phyloP scores from a whole-genome alignment of 2,888 invertebrate species.

The Spatulosminthurus flaviceps region DNA sequence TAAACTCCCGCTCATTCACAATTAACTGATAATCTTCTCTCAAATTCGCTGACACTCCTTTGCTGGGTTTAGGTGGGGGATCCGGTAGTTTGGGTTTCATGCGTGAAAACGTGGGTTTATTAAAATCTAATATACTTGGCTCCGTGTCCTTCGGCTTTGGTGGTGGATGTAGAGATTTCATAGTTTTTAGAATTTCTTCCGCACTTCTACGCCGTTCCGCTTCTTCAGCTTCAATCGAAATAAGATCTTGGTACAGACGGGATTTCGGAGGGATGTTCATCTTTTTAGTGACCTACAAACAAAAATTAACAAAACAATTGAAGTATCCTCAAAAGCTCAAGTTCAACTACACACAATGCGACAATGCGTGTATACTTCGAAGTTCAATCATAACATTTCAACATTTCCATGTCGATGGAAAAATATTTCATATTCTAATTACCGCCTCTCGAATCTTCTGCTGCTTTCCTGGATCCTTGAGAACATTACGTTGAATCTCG shows the following conservation, averaged over 20 bases:
- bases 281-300: slow-evolving; percentile 34
- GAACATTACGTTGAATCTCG: slow-evolving; percentile 11
- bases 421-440: neutral
- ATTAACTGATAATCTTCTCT: slow-evolving; percentile 28
- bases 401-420: too few relatives aligned
- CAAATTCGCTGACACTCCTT: slow-evolving; percentile 9
- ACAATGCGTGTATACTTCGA: too few relatives aligned
- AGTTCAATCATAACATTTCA: too few relatives aligned
- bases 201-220: slow-evolving; percentile 3
- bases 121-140: slow-evolving; percentile 34
- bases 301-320: neutral
- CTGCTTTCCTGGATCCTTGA: slow-evolving; percentile 8
- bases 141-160: slow-evolving; percentile 38
- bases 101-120: slow-evolving; percentile 41
- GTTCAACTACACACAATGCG: too few relatives aligned
- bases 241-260: slow-evolving; percentile 31
- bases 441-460: slow-evolving; percentile 25
- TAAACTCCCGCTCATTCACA: neutral
- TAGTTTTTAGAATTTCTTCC: slow-evolving; percentile 29
- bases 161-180: slow-evolving; percentile 16
- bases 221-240: slow-evolving; percentile 25
- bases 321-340: too few relatives aligned
- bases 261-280: slow-evolving; percentile 29
- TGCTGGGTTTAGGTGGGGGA: slow-evolving; percentile 18
- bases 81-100: slow-evolving; percentile 40